These are phyloP conservation scores for Urosaurus nigricauda DNA, from an alignment of 2,797 vertebrate species.

Conservation along the genomic window DNA sequence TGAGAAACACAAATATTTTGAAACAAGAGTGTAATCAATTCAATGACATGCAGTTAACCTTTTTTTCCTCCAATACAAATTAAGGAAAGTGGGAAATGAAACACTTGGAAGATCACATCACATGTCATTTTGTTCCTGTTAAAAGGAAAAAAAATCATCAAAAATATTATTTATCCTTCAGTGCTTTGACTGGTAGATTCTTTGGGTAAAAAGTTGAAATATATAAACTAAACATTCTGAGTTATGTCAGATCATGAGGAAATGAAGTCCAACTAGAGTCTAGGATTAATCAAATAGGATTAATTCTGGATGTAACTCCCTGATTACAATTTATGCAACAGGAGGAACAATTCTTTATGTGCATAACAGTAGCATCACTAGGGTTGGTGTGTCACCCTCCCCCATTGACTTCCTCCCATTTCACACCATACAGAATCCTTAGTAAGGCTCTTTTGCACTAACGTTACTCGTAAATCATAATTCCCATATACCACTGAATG, in stretches of 20 bases:
- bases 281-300: background rate
- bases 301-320: too few relatives aligned
- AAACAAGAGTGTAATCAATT: background rate
- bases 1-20: constrained; percentile 45
- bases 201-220: background rate
- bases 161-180: background rate
- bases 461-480: too few relatives aligned
- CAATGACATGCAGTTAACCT: background rate
- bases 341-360: background rate
- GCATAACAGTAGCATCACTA: background rate
- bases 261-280: background rate
- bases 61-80: background rate
- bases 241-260: background rate
- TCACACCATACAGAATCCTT: too few relatives aligned
- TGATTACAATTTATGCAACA: background rate
- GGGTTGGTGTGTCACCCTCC: too few relatives aligned
- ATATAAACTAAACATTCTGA: background rate
- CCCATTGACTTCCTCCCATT: too few relatives aligned
- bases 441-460: too few relatives aligned
- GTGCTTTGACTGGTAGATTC: background rate
- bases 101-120: background rate
- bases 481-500: too few relatives aligned
- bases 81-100: background rate
- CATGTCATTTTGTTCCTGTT: background rate
- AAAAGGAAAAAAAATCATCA: background rate